Base-by-base conservation (phyloP, 2,113 vertebrate genomes). In the Periophthalmodon schlosseri region DNA sequence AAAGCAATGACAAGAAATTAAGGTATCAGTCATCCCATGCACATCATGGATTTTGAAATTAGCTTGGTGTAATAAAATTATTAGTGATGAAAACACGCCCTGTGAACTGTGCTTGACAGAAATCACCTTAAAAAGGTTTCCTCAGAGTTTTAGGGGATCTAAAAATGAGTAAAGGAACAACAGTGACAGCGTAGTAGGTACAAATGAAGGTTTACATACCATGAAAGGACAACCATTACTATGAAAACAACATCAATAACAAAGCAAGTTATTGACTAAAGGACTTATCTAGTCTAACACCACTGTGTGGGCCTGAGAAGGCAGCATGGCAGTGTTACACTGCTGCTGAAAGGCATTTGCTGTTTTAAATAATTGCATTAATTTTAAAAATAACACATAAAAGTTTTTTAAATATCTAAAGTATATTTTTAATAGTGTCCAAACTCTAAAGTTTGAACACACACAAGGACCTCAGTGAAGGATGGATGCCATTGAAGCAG, bases 121-220 rank as follows among this genome's bases (percentile, higher is more conserved):
- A 20, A 82, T 77, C 75, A 80, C 63, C 66, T 84, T 79, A 65
- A 83, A 72, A 21, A 33, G 39, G 70, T 85, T 84, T 64, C 76
- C 57, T 69, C 72, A 39, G 20, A 52, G 77, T 78, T 88, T 86
- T 74, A 81, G 76, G 74, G 78, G 64, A 50, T 87, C 64, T 87
- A 86, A 76, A 83, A 72, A 91, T 86, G 79, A 86, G 80, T 79
- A 88, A 82, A 89, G 57, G 61, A 88, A 84, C 72, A 15, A 79
- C 50, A 86, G 70, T 76, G 82, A 90, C 75, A 85, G 78, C 69
- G 44, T 76, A 74, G 87, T 74, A 84, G 84, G 81, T 76, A 90
- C 80, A 89, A 75, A 88, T 89, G 85, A 77, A 86, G 65, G 89
- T 86, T 90, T 88, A 87, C 84, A 91, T 87, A 92, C 87, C 87